Conservation (phyloP, 2,888 invertebrate species). For the Thelaira solivaga region DNA sequence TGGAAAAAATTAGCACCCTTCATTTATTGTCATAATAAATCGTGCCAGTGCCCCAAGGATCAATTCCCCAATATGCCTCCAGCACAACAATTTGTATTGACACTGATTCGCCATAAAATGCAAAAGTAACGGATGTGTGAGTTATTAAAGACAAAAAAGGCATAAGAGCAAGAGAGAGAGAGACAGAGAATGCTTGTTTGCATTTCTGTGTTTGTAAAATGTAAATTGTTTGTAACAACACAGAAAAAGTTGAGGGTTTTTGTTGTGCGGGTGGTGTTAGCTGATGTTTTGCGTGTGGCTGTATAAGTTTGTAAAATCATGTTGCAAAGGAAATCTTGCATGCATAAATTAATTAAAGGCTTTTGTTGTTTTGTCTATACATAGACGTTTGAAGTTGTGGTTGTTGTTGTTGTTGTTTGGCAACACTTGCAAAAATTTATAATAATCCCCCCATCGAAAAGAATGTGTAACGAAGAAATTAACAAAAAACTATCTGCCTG, state of each 20-base stretch:
- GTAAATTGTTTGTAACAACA: constrained; percentile 1
- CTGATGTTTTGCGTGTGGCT: too few species aligned
- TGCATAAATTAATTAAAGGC: constrained; percentile 63
- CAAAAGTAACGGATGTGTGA: constrained; percentile 19
- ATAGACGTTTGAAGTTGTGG: neutral
- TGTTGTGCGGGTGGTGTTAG: neutral
- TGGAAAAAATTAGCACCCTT: constrained; percentile 40
- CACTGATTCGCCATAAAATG: constrained; percentile 40
- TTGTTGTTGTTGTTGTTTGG: constrained; percentile 15
- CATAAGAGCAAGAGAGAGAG: neutral
- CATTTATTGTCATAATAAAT: constrained; percentile 42
- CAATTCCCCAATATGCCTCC: constrained; percentile 43
- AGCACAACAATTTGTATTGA: constrained; percentile 34
- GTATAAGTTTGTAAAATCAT: too few species aligned
- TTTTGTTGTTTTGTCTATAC: constrained; percentile 50
- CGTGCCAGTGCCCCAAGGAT: constrained; percentile 24
- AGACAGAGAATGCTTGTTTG: neutral
- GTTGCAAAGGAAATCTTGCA: constrained; percentile 56
- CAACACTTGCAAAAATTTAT: constrained; percentile 34
- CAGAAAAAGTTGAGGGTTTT: neutral
- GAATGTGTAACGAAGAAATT: neutral
- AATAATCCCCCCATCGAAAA: constrained; percentile 2
- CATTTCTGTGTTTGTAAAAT: too few species aligned
- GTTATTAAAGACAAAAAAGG: neutral
- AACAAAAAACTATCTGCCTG: neutral